Base-by-base conservation (phyloP, 1,140 invertebrate species). In the Neelides sp. region DNA sequence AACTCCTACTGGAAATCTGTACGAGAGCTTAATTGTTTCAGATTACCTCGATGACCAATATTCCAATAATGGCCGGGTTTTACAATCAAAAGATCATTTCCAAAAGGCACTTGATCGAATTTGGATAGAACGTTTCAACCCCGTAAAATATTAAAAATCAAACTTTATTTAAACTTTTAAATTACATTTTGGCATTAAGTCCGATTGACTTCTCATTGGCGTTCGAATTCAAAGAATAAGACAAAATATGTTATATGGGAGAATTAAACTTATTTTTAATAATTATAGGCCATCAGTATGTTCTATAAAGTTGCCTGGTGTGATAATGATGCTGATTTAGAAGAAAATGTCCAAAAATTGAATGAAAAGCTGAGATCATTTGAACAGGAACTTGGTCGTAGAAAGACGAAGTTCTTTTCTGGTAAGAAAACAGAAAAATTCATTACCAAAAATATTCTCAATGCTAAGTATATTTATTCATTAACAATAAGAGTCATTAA, bases 391-490 rank as follows among this genome's bases (percentile, higher is more conserved):
- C 58, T 88, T 4, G 62, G 61, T 10, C 69, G 69, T 26, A 73
- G 82, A 48, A 73, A 71, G 35, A 78, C 75, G 3, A 69, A 68
- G n/a, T 89, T 78, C 61, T 79, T 83, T 61, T 73, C 73, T 53
- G 83, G 83, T 35, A 61, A 48, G 26, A 4, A 22, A 50, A 26
- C 32, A n/a, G n/a, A n/a, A n/a, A n/a, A 34, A 8, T 10, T 8
- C n/a, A 34, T 10, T 8, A n/a, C 8, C 8, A 34, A n/a, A 10
- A 34, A 34, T 34, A n/a, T 34, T 34, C 30, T 34, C n/a, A 34
- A 34, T 8, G n/a, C 8, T 34, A 34, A 34, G n/a, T 37, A 8
- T 50, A n/a, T n/a, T n/a, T n/a, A n/a, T n/a, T n/a, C n/a, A n/a
- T n/a, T n/a, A n/a, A n/a, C n/a, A n/a, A n/a, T n/a, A n/a, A n/a